Conservation (phyloP, 2,113 vertebrate genomes). For the Nothoprocta perdicaria region DNA sequence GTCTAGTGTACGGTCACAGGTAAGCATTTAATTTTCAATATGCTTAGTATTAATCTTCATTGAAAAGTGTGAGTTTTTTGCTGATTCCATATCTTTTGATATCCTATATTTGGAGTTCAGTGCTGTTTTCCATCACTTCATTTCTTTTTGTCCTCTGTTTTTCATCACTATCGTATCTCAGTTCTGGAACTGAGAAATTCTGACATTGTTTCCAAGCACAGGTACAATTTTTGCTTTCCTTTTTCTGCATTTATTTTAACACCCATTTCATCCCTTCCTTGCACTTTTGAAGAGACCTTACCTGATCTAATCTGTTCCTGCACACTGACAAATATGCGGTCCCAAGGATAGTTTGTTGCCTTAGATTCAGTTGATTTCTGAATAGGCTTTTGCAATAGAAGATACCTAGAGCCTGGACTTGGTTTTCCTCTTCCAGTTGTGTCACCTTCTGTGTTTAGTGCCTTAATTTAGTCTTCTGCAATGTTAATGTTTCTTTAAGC, state of each 20-base stretch:
- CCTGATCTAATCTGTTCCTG: background rate
- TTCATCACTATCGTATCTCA: background rate
- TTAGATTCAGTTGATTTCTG: background rate
- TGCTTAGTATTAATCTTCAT: background rate
- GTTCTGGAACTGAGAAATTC: background rate
- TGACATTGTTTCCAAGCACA: background rate
- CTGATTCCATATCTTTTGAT: background rate
- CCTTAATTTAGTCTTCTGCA: background rate
- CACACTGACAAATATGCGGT: background rate
- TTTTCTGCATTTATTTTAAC: background rate
- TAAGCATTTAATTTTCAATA: slow-evolving; percentile 44
- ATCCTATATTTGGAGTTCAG: background rate
- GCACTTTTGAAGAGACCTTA: background rate
- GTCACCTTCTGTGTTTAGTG: background rate
- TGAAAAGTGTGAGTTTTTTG: background rate
- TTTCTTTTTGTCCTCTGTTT: background rate
- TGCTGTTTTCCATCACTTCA: background rate
- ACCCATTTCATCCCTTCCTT: background rate
- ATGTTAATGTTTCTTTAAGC: background rate
- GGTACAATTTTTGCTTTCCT: background rate
- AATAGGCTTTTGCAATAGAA: background rate
- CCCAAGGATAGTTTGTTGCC: background rate
- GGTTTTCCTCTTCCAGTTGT: background rate
- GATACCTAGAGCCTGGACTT: background rate
- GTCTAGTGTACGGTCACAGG: slow-evolving; percentile 42